Base-by-base conservation (phyloP, 2,888 invertebrate species). In the Leptura quadrifasciata region DNA sequence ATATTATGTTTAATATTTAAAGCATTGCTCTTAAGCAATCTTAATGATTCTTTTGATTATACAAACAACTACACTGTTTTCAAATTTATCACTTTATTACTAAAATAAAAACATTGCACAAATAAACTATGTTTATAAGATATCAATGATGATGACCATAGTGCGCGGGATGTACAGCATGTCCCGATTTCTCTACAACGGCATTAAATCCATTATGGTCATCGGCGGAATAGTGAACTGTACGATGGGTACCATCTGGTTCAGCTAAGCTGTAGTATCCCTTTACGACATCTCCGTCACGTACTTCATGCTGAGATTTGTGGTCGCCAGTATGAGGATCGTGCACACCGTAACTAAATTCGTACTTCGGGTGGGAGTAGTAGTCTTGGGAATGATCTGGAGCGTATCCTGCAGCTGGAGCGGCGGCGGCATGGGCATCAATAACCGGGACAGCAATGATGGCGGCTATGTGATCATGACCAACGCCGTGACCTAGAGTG, bases 301-400 rank as follows among this genome's bases (percentile, higher is more conserved):
- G 88, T 72, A 89, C 90, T 84, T 92, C 92, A 64, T 92, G 91
- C 79, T 85, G 85, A 21, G 80, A 76, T 75, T 85, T 85, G 71
- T 81, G 82, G 83, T 92, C 92, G 12, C 92, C 92, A 5, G 91
- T 91, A 85, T 92, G 91, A 83, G 91, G 91, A 85, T 92, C 92
- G 72, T 91, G 90, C 47, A 92, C 92, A 31, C 92, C 92, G 79
- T 92, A 92, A 82, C 78, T 73, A 70, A 77, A 82, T 91, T 91
- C 89, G 84, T 92, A 92, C 21, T 57, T 57, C 9, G 57, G 57
- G 84, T 92, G 91, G 55, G 93, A 93, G 83, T 93, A 93, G 17
- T 80, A 76, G 60, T 77, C 78, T 10, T 74, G 69, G 15, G 17
- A 20, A 21, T 74, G 35, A n/a, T 75, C 47, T 35, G 61, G 58